Evolutionary conservation across 1,140 invertebrate genomes (phyloP), one percentile per base, ranked within the genome.

Genomic region (Carcinoscorpius rotundicauda): DNA sequence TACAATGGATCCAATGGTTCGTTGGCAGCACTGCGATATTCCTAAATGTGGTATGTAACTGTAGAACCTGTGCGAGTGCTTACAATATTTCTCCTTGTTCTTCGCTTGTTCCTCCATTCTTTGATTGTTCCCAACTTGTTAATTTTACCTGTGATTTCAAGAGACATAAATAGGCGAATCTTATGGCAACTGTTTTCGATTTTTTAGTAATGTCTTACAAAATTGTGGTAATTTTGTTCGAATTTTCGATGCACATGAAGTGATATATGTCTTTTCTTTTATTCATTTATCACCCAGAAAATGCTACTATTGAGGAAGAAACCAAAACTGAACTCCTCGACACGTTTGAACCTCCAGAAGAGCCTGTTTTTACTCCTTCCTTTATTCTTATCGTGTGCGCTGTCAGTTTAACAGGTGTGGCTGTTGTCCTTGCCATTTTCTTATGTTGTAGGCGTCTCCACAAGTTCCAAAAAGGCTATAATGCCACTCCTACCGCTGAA

Each of bases 11-110:
- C 82, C 84, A 58, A 77, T 79, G 57, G 84, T 88, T 60, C 83
- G 93, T 69, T 97, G 94, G 93, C 86, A 97, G 74, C 83, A 87
- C 75, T 98, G 95, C 80, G 84, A 92, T 74, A 91, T 96, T 76
- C 87, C 89, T 62, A 74, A 83, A 60, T 96, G 93, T 82, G 87
- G 87, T 86, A 68, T 66, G 11, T 11, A 3, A 4, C 8, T 5
- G 29, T 29, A 29, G 29, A 29, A 29, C 29, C 29, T 29, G 29
- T 29, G 29, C 29, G 29, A 29, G 29, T 29, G 29, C 29, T 29
- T 29, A 29, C 29, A 29, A 29, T 29, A 29, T 29, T 29, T 29
- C 29, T 29, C 29, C 29, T 29, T 0, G 29, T 29, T 29, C 29
- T 29, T 29, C 29, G 29, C 29, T 29, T 29, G 0, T 29, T 29